Percentiles rank a stretch among this genome's conserved stretches.
Conservation (phyloP, 1,140 invertebrate genomes). For the Neodiprion virginianus region DNA sequence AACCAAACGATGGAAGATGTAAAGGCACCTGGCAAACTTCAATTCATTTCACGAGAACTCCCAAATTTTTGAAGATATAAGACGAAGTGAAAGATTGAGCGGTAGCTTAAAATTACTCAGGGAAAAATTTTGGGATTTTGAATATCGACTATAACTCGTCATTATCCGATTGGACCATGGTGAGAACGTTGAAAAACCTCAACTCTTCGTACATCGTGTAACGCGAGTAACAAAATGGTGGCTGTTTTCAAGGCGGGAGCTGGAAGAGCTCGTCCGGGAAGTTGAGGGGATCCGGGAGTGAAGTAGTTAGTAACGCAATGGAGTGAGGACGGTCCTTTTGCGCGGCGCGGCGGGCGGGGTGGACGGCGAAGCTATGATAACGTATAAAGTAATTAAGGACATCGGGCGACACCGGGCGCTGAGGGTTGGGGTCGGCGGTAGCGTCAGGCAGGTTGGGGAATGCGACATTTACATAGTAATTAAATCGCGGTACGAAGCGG, state of each 20-base stretch:
- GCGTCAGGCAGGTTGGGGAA: constrained; percentile 55
- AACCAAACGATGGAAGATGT: too few species aligned
- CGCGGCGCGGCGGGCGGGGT: constrained; percentile 32
- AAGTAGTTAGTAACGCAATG: constrained; percentile 28
- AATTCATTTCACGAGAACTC: too few species aligned
- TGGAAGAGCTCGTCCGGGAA: constrained; percentile 6
- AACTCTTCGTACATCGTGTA: too few species aligned
- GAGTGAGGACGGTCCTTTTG: constrained; percentile 43
- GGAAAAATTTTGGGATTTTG: too few species aligned
- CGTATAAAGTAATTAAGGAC: constrained; percentile 65
- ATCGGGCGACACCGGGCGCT: constrained; percentile 54
- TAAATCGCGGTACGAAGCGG: constrained; percentile 62
- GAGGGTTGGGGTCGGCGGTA: constrained; percentile 29
- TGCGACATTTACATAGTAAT: constrained; percentile 65
- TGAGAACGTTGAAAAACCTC: too few species aligned
- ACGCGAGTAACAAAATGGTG: neutral
- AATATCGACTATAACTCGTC: too few species aligned
- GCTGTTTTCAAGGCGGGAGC: neutral
- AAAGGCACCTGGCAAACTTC: too few species aligned
- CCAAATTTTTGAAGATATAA: too few species aligned
- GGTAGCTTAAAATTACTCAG: too few species aligned
- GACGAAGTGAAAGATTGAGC: too few species aligned
- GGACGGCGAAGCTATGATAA: constrained; percentile 59
- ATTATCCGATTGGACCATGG: too few species aligned
- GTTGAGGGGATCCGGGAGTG: constrained; percentile 21